These are phyloP conservation scores for Poeciliopsis turrubarensis DNA, from an alignment of 2,113 vertebrate species.

Conservation along the genomic window DNA sequence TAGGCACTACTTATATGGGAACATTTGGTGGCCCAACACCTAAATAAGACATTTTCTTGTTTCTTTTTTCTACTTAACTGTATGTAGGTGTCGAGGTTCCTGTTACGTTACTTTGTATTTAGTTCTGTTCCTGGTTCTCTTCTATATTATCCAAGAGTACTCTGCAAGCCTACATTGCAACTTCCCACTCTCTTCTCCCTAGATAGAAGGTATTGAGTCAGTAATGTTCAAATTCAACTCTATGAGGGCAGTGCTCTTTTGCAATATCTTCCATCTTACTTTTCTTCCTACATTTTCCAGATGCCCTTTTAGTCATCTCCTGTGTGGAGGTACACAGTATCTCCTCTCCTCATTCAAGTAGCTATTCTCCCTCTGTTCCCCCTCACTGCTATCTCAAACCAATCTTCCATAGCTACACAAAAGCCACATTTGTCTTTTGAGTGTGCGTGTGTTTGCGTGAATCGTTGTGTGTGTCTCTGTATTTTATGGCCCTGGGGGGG, in stretches of 20 bases:
- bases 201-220: conserved; percentile 46
- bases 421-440: conserved; percentile 47
- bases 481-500: conserved; percentile 60
- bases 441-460: conserved; percentile 13
- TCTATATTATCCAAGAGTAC: conserved; percentile 38
- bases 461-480: conserved; percentile 33
- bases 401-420: conserved; percentile 15
- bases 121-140: conserved; percentile 20
- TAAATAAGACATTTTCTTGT: neutral
- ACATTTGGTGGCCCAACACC: neutral
- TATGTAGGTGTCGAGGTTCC: conserved; percentile 9
- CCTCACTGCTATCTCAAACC: conserved; percentile 21
- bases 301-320: conserved; percentile 54
- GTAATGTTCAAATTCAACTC: conserved; percentile 54
- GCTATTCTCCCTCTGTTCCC: conserved; percentile 27
- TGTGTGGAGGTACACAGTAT: conserved; percentile 31
- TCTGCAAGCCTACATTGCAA: conserved; percentile 25
- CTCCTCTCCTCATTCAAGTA: conserved; percentile 18
- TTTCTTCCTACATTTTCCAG: conserved; percentile 52
- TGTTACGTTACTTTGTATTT: conserved; percentile 14
- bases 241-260: conserved; percentile 46
- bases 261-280: conserved; percentile 56
- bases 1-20: neutral
- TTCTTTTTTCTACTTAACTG: neutral
- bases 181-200: conserved; percentile 56